Percentiles rank a stretch among this genome's conserved stretches.
Conservation (phyloP, 1,140 invertebrate genomes). For the Rhopalosiphum maidis region DNA sequence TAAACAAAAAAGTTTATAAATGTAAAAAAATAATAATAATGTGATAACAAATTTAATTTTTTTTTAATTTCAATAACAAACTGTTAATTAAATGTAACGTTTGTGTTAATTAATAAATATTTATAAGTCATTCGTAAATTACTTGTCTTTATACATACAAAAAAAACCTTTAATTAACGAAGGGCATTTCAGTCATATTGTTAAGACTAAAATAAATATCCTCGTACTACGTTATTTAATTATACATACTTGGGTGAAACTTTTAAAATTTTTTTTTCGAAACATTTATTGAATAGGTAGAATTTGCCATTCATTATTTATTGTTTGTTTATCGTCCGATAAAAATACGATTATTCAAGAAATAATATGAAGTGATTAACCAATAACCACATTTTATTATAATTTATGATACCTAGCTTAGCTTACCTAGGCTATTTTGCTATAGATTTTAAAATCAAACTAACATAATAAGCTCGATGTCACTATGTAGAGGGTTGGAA, state of each 20-base stretch:
- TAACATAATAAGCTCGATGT: not conserved
- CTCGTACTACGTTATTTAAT: not conserved
- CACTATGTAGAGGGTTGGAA: too few species aligned
- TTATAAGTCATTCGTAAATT: not conserved
- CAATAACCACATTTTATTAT: not conserved
- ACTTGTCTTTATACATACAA: not conserved
- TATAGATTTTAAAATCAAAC: not conserved
- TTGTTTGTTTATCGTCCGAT: not conserved
- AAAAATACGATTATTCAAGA: not conserved
- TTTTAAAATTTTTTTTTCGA: not conserved
- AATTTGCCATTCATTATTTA: not conserved
- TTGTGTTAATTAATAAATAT: not conserved
- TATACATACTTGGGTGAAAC: not conserved
- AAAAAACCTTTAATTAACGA: not conserved
- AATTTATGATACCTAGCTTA: too few species aligned
- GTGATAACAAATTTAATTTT: not conserved
- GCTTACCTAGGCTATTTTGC: not conserved
- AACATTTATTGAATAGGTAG: not conserved
- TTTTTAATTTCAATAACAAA: constrained; percentile 7
- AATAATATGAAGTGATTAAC: not conserved
- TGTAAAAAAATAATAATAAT: not conserved
- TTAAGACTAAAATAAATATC: not conserved
- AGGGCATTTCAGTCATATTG: not conserved
- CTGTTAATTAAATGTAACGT: not conserved
- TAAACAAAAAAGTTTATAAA: not conserved